These are phyloP conservation scores for Diarsia dahlii DNA, from an alignment of 2,888 invertebrate species.

Conservation along the genomic window DNA sequence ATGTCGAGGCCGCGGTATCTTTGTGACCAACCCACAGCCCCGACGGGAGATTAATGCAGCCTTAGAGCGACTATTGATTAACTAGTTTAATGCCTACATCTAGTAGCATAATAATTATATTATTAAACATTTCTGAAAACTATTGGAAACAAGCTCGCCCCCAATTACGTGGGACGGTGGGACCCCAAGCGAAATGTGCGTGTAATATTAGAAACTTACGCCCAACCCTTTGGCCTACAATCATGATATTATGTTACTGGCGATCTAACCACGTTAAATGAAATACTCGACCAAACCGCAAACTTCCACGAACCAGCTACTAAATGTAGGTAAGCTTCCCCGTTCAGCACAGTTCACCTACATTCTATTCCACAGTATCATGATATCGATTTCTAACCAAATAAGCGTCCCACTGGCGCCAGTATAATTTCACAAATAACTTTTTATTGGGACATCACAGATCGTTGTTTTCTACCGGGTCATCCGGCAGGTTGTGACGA, in stretches of 20 bases:
- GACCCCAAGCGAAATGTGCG: not conserved
- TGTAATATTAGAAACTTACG: not conserved
- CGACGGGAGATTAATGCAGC: too few species aligned
- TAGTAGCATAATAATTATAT: too few species aligned
- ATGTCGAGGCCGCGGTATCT: too few species aligned
- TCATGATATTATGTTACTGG: not conserved
- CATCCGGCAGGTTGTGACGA: slow-evolving; percentile 41
- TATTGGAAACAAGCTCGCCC: too few species aligned
- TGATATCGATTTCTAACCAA: slow-evolving; percentile 74
- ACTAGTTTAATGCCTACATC: too few species aligned
- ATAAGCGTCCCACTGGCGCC: slow-evolving; percentile 79
- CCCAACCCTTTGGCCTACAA: not conserved
- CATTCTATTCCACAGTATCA: slow-evolving; percentile 71
- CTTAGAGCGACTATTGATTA: too few species aligned
- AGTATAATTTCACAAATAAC: slow-evolving; percentile 79
- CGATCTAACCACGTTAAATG: not conserved
- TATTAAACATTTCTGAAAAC: too few species aligned
- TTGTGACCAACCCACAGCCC: too few species aligned
- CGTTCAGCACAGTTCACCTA: slow-evolving; percentile 66
- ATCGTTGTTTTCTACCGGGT: slow-evolving; percentile 69
- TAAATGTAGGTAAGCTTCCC: slow-evolving; percentile 16
- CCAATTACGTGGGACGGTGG: not conserved
- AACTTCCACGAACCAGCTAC: not conserved
- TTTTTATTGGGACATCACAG: slow-evolving; percentile 78
- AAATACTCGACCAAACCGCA: slow-evolving; percentile 4